These are phyloP conservation scores for Drosophila mayri DNA, from an alignment of 1,140 invertebrate species.

Conservation along the genomic window DNA sequence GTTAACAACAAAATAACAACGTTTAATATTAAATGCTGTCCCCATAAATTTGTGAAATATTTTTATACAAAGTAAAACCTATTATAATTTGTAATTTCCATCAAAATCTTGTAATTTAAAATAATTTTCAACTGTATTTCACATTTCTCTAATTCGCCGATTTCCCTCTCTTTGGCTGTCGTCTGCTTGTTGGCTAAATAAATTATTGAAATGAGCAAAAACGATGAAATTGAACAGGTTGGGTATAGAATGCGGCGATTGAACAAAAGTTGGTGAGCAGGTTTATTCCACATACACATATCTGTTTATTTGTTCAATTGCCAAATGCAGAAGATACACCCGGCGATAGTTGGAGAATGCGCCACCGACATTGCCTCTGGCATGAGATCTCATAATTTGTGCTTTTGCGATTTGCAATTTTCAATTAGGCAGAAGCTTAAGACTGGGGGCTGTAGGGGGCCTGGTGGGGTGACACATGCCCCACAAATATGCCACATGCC, in stretches of 20 bases:
- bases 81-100: not conserved
- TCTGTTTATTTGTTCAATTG: slow-evolving; percentile 76
- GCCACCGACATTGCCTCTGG: not conserved
- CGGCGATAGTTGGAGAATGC: slow-evolving; percentile 18
- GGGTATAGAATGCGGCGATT: slow-evolving; percentile 59
- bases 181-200: slow-evolving; percentile 71
- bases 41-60: too few species aligned
- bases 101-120: too few species aligned
- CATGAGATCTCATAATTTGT: slow-evolving; percentile 67
- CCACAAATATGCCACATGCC: slow-evolving; percentile 80
- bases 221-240: slow-evolving; percentile 81
- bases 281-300: slow-evolving; percentile 15
- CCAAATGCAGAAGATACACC: slow-evolving; percentile 52
- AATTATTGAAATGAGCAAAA: slow-evolving; percentile 77
- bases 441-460: not conserved
- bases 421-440: slow-evolving; percentile 67
- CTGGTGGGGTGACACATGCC: slow-evolving; percentile 68
- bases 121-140: slow-evolving; percentile 1
- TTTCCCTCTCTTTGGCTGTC: slow-evolving; percentile 23
- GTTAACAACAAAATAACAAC: too few species aligned
- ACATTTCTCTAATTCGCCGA: slow-evolving; percentile 6
- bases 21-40: too few species aligned
- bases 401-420: slow-evolving; percentile 75
- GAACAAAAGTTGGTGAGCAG: slow-evolving; percentile 36
- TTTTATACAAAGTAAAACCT: too few species aligned